Conservation (phyloP, 64 coral and sea anemone species). For the Pocillopora damicornis region DNA sequence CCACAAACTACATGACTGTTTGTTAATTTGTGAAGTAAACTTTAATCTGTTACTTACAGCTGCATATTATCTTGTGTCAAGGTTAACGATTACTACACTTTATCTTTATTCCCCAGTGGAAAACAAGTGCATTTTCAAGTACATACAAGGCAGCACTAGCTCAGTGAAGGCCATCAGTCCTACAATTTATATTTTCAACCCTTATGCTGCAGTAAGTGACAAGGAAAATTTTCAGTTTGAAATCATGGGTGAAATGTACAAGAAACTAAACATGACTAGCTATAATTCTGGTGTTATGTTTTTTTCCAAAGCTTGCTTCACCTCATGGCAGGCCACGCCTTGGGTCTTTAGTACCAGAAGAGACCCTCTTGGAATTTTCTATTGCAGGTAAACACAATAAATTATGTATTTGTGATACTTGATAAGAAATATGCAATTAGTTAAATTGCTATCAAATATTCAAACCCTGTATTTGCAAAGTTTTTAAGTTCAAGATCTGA, state of each 20-base stretch:
- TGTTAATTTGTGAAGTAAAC: no score
- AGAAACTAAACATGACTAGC: neutral
- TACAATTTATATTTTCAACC: slow-evolving; percentile 75
- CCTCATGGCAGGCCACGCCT: slow-evolving; percentile 18
- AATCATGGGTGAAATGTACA: neutral
- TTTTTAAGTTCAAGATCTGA: no score
- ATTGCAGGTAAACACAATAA: slow-evolving; percentile 39
- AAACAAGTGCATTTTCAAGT: slow-evolving; percentile 98
- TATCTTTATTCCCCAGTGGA: slow-evolving; percentile 57
- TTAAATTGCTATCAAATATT: no score
- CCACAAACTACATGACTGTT: no score
- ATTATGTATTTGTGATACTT: neutral
- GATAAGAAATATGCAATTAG: neutral
- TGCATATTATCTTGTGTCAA: neutral
- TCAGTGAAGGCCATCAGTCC: slow-evolving; percentile 88
- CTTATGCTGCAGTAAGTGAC: slow-evolving; percentile 74
- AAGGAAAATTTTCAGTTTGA: neutral
- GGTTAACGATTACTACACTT: neutral
- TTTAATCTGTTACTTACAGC: no score
- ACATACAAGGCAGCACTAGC: slow-evolving; percentile 76
- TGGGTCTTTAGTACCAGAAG: slow-evolving; percentile 31
- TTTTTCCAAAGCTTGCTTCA: slow-evolving; percentile 26
- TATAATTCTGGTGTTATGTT: neutral
- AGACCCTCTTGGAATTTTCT: slow-evolving; percentile 77
- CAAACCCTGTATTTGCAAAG: no score